Evolutionary conservation across 2,888 invertebrate species (phyloP), one percentile per base, ranked within the genome.

Genomic region (Dromius quadrimaculatus): DNA sequence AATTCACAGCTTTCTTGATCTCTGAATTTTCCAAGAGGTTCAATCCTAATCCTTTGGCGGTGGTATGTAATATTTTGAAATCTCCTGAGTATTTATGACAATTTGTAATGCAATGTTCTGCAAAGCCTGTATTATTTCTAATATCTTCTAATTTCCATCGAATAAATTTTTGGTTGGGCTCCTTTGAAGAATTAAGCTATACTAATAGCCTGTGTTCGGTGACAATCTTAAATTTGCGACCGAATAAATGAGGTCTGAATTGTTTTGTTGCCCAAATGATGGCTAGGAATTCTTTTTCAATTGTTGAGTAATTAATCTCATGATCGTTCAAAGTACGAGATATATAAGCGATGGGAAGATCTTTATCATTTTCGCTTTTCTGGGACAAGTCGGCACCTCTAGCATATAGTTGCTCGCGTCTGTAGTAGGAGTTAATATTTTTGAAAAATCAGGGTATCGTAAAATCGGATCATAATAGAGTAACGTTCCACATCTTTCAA

Each of bases 111-210:
- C n/a, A n/a, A n/a, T n/a, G n/a, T n/a, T n/a, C n/a, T n/a, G n/a
- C n/a, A n/a, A n/a, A n/a, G n/a, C n/a, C n/a, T n/a, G n/a, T n/a
- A n/a, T n/a, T n/a, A n/a, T n/a, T n/a, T n/a, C n/a, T n/a, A n/a
- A n/a, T n/a, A n/a, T n/a, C n/a, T 70, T 73, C 76, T 11, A 80
- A 62, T 6, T 76, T 71, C 81, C 79, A 81, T 2, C 80, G 61
- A 1, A 65, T 61, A 13, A 74, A 22, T 57, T 71, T 50, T 8
- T 69, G 62, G 8, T 45, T 50, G 23, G n/a, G n/a, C n/a, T n/a
- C n/a, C n/a, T 57, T 66, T 32, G 43, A 11, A 9, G 41, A 57
- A 9, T 66, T 23, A 9, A 74, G 15, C 72, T 71, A 73, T 6
- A 50, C 32, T 15, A 72, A 36, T 9, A 71, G 71, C 6, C 61